Base-by-base conservation (phyloP, 2,888 invertebrate genomes). In the Himalopsyche anomala region DNA sequence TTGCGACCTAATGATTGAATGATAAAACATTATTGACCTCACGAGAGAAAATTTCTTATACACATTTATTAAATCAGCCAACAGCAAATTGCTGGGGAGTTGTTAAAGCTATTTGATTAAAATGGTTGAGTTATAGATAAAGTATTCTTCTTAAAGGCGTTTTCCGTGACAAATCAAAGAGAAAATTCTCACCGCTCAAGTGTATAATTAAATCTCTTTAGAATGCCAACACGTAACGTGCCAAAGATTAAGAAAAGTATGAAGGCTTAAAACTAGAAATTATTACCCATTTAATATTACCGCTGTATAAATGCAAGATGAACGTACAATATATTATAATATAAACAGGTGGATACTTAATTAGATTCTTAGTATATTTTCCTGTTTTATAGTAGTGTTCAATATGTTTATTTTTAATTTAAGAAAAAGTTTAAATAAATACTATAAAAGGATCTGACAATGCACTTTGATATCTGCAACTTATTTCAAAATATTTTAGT, bases 131-230 rank as follows among this genome's bases (percentile, higher is more conserved):
- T 74, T 74, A 4, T 38, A 36, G 74, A 74, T 74, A 36, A 38
- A 36, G 36, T 74, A 38, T 36, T 74, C 19, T 74, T 74, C 36
- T 74, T 36, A 15, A 38, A 36, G 74, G 74, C 74, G 74, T 28
- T 74, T 36, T 36, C 74, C 74, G 74, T 74, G 74, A 74, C 74
- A 74, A 74, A 74, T 74, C 74, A 74, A 74, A 74, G 74, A 74
- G 74, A 74, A 74, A 74, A 74, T 74, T 74, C 74, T 74, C 74
- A 74, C 74, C 74, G 74, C 74, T 74, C 15, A 74, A 12, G 28
- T 74, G 74, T 74, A 36, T 74, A 74, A 74, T 74, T 74, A 74
- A 74, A 74, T 74, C 38, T 3, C 19, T 15, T 36, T 5, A 74
- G 74, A 74, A 74, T 74, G 38, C 74, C 74, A 74, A 74, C 74